Evolutionary conservation across 2,888 invertebrate species (phyloP), one percentile per base, ranked within the genome.

Genomic region (Peribatodes rhomboidaria): DNA sequence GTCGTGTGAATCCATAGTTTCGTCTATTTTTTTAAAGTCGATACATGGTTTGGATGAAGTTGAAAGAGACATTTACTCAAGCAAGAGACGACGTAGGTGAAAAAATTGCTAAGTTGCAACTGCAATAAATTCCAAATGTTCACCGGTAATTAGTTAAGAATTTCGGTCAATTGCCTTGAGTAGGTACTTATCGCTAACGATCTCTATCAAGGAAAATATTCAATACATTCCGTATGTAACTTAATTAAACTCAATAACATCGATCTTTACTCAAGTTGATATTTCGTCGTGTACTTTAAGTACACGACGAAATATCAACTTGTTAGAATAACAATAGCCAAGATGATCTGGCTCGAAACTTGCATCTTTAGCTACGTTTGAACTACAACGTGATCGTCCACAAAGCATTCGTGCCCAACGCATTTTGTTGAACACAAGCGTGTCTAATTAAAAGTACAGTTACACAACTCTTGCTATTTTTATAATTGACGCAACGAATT

Each of bases 391-490:
- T 50, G 50, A 50, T 50, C 35, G 18, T 50, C 20, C 31, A 58
- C 46, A 58, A 58, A 50, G 42, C 52, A 46, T 53, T 58, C 49
- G 49, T 52, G 50, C 14, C 14, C 8, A 59, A 59, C 42, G 50
- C 42, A 41, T 42, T 59, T 53, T 52, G 37, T 31, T 54, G 46
- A 39, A 18, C 46, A 46, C 37, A 44, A 44, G 53, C 60, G 46
- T 61, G 39, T n/a, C 53, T 61, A 61, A 54, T 54, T 47, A 49
- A 49, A 53, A 49, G 39, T 54, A 47, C 44, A 37, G 44, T 61
- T 54, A 54, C 22, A 46, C 60, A 61, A 61, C 22, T 47, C 27
- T 37, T 61, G 47, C 47, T 16, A 37, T 52, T 56, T 55, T 61
- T 37, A 52, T 22, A 56, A 42, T 56, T 3, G 37, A 35, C 37